Evolutionary conservation across 2,797 vertebrate genomes (phyloP).

Genomic region (Phrynocephalus guinanensis): DNA sequence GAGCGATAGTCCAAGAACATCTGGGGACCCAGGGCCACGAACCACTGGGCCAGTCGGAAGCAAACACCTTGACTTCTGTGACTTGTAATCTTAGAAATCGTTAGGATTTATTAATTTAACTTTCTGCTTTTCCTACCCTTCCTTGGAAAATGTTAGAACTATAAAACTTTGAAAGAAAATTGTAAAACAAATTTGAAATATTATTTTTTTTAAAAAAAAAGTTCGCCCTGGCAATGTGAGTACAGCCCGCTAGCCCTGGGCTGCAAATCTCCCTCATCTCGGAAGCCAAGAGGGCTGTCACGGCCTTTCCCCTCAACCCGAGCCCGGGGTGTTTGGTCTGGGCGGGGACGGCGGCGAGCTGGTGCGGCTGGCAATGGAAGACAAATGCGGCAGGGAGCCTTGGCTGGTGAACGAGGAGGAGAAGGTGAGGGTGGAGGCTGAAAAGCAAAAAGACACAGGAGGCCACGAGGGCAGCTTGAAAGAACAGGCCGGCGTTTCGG

Average conservation of each 20-base stretch:
- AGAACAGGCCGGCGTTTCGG: background rate
- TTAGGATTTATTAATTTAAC: too few species aligned
- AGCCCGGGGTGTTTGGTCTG: background rate
- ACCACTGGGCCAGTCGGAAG: background rate
- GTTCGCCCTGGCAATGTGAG: too few species aligned
- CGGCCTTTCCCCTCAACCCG: fast-evolving
- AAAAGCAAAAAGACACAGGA: background rate
- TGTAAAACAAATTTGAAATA: too few species aligned
- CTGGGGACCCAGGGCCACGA: background rate
- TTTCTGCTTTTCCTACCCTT: too few species aligned
- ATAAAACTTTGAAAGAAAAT: too few species aligned
- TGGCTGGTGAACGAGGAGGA: slow-evolving; percentile 15
- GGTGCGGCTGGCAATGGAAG: fast-evolving
- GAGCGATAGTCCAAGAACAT: background rate
- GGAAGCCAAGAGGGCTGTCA: background rate
- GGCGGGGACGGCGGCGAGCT: fast-evolving
- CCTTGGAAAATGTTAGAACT: too few species aligned
- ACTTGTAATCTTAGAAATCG: background rate
- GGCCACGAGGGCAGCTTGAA: fast-evolving
- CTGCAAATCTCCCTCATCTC: fast-evolving
- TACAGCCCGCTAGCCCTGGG: too few species aligned
- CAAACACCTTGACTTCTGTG: background rate
- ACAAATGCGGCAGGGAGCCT: background rate
- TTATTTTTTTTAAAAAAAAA: too few species aligned
- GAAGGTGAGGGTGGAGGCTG: slow-evolving; percentile 30